These are phyloP conservation scores for Parelbella ahira DNA, from an alignment of 2,888 invertebrate species.

Conservation along the genomic window DNA sequence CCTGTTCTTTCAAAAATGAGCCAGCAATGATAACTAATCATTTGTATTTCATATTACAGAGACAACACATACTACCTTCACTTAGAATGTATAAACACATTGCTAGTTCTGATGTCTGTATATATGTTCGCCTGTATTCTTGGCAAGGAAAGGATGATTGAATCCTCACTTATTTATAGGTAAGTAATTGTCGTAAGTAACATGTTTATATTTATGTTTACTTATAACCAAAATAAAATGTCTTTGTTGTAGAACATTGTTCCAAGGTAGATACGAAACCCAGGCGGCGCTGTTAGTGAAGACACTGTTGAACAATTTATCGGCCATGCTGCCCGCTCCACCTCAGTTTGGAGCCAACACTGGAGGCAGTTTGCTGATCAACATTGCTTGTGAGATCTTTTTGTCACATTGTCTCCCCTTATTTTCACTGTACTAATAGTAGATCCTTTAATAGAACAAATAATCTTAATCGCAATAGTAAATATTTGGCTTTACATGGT, in stretches of 20 bases:
- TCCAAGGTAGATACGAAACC: slow-evolving; percentile 85
- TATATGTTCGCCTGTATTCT: slow-evolving; percentile 89
- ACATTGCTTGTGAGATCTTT: slow-evolving; percentile 82
- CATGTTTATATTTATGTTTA: background rate
- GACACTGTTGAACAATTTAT: slow-evolving; percentile 88
- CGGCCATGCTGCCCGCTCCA: slow-evolving; percentile 83
- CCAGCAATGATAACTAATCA: too few relatives aligned
- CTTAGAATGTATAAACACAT: slow-evolving; percentile 92
- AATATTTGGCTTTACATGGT: too few relatives aligned
- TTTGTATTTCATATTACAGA: slow-evolving; percentile 58
- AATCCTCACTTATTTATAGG: slow-evolving; percentile 86
- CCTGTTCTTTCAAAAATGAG: too few relatives aligned
- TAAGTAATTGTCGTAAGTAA: too few relatives aligned
- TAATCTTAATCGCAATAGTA: too few relatives aligned
- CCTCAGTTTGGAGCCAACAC: slow-evolving; percentile 82
- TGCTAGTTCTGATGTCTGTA: slow-evolving; percentile 93
- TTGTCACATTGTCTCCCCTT: too few relatives aligned
- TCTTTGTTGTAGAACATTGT: slow-evolving; percentile 70
- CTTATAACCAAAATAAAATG: too few relatives aligned
- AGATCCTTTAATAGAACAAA: too few relatives aligned
- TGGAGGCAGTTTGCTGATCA: slow-evolving; percentile 92
- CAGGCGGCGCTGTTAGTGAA: slow-evolving; percentile 90
- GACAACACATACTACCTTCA: slow-evolving; percentile 92
- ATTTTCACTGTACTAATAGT: too few relatives aligned
- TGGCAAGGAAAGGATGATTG: slow-evolving; percentile 71